A percentile compares a stretch with the other conserved stretches of the same genome.
Evolutionary conservation across 1,140 invertebrate species (phyloP).

Genomic region (Marisa cornuarietis): DNA sequence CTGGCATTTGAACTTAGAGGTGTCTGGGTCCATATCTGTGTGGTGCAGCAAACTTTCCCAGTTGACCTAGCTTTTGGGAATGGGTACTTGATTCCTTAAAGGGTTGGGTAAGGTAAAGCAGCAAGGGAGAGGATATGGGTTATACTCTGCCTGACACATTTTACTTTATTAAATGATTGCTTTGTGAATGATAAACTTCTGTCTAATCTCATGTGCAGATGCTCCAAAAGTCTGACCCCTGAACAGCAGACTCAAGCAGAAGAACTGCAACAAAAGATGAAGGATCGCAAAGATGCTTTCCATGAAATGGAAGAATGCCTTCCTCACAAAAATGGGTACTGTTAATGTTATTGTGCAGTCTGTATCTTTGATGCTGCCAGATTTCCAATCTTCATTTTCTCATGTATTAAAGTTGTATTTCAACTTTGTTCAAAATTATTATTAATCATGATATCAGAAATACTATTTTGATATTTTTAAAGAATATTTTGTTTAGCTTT

Average conservation of each 20-base stretch:
- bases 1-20: neutral
- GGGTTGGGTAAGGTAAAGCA: neutral
- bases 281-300: conserved; percentile 58
- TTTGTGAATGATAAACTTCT: neutral
- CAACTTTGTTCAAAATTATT: neutral
- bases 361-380: neutral
- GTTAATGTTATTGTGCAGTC: neutral
- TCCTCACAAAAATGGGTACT: conserved; percentile 64
- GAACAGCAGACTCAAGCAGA: conserved; percentile 45
- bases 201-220: conserved; percentile 10
- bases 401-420: neutral
- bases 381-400: neutral
- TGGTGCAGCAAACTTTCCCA: neutral
- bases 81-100: too few species aligned
- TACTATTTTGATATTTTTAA: neutral
- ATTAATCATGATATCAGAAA: neutral
- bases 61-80: too few species aligned
- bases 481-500: neutral
- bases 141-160: too few species aligned
- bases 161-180: too few species aligned
- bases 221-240: conserved; percentile 27
- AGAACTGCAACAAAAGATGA: conserved; percentile 53
- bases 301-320: conserved; percentile 64
- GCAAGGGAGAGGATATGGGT: too few species aligned
- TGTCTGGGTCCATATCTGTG: neutral